Percentiles rank a stretch among this genome's conserved stretches.
Evolutionary conservation across 2,797 vertebrate genomes (phyloP).

Genomic region (Tenualosa thibaudeaui): DNA sequence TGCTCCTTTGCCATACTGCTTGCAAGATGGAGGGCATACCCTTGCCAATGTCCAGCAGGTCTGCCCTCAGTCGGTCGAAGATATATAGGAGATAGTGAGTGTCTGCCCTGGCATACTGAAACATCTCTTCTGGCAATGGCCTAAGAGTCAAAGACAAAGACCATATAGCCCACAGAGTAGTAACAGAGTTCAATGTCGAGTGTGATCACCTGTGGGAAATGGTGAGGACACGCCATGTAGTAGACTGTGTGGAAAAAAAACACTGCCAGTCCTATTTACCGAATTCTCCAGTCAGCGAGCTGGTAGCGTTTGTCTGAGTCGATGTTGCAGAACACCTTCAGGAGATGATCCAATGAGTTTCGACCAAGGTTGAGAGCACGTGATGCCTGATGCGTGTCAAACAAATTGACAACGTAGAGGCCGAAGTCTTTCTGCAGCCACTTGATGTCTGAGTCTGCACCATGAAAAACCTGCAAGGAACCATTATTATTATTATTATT

Average conservation of each 20-base stretch:
- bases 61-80: constrained; percentile 83
- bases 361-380: constrained; percentile 87
- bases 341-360: constrained; percentile 90
- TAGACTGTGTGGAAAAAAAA: not conserved
- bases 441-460: constrained; percentile 92
- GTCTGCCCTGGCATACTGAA: constrained; percentile 87
- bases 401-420: constrained; percentile 92
- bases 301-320: constrained; percentile 93
- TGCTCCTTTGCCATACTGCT: constrained; percentile 90
- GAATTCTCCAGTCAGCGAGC: constrained; percentile 96
- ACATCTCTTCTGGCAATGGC: constrained; percentile 93
- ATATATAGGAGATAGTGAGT: constrained; percentile 96
- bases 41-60: constrained; percentile 80
- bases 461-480: constrained; percentile 86
- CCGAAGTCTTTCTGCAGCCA: constrained; percentile 98
- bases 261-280: constrained; percentile 68
- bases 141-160: constrained; percentile 61
- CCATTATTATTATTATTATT: too few species aligned
- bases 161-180: not conserved
- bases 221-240: not conserved
- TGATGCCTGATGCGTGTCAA: constrained; percentile 94
- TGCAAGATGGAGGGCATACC: constrained; percentile 80
- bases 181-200: not conserved
- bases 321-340: constrained; percentile 85
- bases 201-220: not conserved